Evolutionary conservation across 2,888 invertebrate genomes (phyloP), one percentile per base, ranked within the genome.

Genomic region (Acleris cristana): DNA sequence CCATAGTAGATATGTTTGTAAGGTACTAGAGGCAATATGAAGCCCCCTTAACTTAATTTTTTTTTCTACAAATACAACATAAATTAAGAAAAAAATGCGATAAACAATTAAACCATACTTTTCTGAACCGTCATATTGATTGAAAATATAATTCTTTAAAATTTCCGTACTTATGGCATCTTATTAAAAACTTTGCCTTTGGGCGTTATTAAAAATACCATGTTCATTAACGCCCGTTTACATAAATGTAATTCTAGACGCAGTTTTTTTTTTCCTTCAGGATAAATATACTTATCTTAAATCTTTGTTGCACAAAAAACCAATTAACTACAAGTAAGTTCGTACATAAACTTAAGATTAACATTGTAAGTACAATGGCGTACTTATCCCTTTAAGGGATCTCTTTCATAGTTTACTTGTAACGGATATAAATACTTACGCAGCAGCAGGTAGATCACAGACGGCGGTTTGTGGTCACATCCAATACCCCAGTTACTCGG

Each of bases 401-500:
- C 23, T 23, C 4, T 23, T 23, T 23, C 23, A 45, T 44, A 16
- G n/a, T 6, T 18, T 16, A n/a, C 18, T 30, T 30, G 55, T 45
- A 57, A 48, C 45, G 57, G 57, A 48, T 56, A 49, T 14, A 40
- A 49, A n/a, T n/a, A n/a, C n/a, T n/a, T n/a, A n/a, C n/a, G 40
- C 49, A 21, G 40, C 12, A 51, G 51, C 21, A 49, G 26, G 26
- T 55, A 34, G 19, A 30, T 58, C 58, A 21, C 49, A 54, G 45
- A n/a, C 48, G 55, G 63, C 40, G 63, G 63, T 64, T 63, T 64
- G 63, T 21, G 63, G 63, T 64, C 48, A 16, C 56, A 63, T 56
- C 63, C 55, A 63, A 63, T 49, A 49, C 21, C 34, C 34, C 34
- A 48, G 7, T 26, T 12, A 44, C 62, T 16, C 34, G 18, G 57